A percentile compares a stretch with the other conserved stretches of the same genome.
These are phyloP conservation scores for Reticulitermes speratus DNA, from an alignment of 1,140 invertebrate genomes.

Conservation along the genomic window DNA sequence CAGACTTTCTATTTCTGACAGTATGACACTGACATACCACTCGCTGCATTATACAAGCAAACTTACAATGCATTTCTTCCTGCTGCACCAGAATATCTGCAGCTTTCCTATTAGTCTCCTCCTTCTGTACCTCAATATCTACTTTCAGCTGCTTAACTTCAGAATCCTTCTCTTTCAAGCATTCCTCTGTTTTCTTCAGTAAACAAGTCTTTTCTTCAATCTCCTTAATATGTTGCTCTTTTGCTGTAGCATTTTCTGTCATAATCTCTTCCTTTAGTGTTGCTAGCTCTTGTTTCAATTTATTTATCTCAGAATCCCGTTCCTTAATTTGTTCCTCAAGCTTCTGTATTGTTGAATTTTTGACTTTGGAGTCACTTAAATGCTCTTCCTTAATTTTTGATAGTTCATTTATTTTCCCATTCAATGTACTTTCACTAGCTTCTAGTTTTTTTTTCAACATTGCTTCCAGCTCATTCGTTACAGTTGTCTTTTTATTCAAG, in stretches of 20 bases:
- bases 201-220: conserved; percentile 26
- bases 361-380: conserved; percentile 42
- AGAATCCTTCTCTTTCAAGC: conserved; percentile 39
- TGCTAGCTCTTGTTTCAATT: conserved; percentile 46
- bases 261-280: conserved; percentile 26
- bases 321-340: conserved; percentile 48
- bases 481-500: conserved; percentile 50
- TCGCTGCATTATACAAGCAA: no score
- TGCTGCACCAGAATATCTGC: conserved; percentile 48
- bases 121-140: conserved; percentile 41
- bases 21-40: no score
- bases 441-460: conserved; percentile 41
- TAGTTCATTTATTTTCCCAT: conserved; percentile 42
- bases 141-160: conserved; percentile 44
- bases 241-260: neutral
- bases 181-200: neutral
- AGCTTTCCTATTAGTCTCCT: conserved; percentile 45
- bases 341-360: conserved; percentile 40
- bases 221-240: conserved; percentile 24
- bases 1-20: no score
- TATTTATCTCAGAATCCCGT: conserved; percentile 52
- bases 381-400: conserved; percentile 42
- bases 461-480: conserved; percentile 48
- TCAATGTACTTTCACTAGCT: conserved; percentile 43
- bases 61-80: conserved; percentile 46